Base-by-base conservation (phyloP, 2,888 invertebrate genomes). In the Hydroisotoma schaefferi region DNA sequence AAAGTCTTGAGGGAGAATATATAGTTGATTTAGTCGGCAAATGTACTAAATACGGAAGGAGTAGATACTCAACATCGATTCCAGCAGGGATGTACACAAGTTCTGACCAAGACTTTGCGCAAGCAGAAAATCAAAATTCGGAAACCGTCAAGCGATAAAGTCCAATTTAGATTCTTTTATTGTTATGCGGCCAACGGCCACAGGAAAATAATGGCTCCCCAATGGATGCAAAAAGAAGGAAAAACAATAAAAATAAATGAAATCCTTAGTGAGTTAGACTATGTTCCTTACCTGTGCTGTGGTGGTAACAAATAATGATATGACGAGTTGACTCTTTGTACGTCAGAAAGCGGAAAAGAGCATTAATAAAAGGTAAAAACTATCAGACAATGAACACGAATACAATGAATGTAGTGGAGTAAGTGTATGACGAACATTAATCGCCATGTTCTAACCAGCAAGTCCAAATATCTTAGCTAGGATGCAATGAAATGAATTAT, bases 181-280 rank as follows among this genome's bases (percentile, higher is more conserved):
- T 64, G 66, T 66, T 69, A 66, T 68, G 66, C 66, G 65, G 64
- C 60, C 66, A 65, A 53, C 64, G 66, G 66, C 66, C 66, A 66
- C 61, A 58, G 54, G 60, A 55, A 59, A 62, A 57, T 69, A 66
- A 69, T 65, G 66, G 65, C 64, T 66, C 66, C 68, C 66, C 64
- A 62, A 64, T 60, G 63, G 61, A 49, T 49, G 44, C 44, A 22
- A 55, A 58, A 59, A 52, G 58, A 44, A 66, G 60, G 55, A 58
- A 60, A 64, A 63, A 66, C 59, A 63, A 68, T 66, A 65, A 66
- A 68, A 68, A 61, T 63, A 64, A 68, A 68, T 66, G 68, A 66
- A 68, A 68, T 63, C 65, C 57, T 61, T 37, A 49, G 61, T 22
- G 22, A 10, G 6, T 23, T 15, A 47, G 23, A 20, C 23, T 25